Conservation (phyloP, 1,140 invertebrate species). For the Drosophila neocordata region DNA sequence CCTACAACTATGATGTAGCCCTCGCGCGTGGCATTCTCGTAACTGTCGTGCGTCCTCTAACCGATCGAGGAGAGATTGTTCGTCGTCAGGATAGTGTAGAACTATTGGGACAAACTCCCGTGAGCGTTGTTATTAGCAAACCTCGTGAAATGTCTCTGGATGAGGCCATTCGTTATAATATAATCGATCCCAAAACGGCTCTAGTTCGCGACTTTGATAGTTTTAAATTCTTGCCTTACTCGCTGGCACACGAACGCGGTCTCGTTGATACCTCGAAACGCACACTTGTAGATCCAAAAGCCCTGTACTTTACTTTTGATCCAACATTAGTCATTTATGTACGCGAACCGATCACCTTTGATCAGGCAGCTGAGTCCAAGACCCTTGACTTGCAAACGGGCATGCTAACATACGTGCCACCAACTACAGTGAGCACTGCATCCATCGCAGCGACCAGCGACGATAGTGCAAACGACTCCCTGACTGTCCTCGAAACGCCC, state of each 20-base stretch:
- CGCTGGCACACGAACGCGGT: constrained; percentile 88
- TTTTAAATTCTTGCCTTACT: constrained; percentile 88
- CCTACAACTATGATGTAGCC: constrained; percentile 89
- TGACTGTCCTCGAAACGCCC: constrained; percentile 59
- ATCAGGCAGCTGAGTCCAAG: constrained; percentile 89
- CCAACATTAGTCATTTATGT: constrained; percentile 88
- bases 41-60: constrained; percentile 88
- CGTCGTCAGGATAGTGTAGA: constrained; percentile 84
- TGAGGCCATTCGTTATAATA: constrained; percentile 90
- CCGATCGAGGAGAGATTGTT: constrained; percentile 84
- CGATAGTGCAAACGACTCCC: constrained; percentile 62
- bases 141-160: constrained; percentile 89
- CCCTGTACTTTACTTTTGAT: constrained; percentile 89
- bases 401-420: constrained; percentile 90
- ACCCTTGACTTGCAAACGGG: constrained; percentile 89
- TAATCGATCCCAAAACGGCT: constrained; percentile 90
- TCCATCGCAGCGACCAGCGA: constrained; percentile 28
- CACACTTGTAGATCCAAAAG: constrained; percentile 85
- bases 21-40: constrained; percentile 89
- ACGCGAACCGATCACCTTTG: constrained; percentile 89
- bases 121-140: constrained; percentile 83
- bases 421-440: constrained; percentile 16
- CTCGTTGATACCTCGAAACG: constrained; percentile 87
- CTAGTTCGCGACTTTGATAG: constrained; percentile 90
- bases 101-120: constrained; percentile 63